phyloP scores from a whole-genome alignment of 2,888 invertebrate species.

The Dendrolimus houi region DNA sequence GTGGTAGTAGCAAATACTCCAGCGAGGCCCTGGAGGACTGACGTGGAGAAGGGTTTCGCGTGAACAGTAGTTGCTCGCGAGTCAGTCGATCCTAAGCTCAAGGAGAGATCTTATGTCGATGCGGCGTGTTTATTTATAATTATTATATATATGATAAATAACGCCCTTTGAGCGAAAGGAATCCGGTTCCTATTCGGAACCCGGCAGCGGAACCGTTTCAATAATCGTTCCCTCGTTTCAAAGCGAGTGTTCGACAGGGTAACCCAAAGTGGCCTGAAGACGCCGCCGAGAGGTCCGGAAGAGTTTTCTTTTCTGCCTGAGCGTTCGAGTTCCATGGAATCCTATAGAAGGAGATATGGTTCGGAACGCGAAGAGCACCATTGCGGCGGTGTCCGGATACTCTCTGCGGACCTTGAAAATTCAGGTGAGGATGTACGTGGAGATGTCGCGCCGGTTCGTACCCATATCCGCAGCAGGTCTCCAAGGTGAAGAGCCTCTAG shows the following conservation, averaged over 20 bases:
- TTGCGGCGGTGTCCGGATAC: conserved; percentile 37
- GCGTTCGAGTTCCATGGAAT: conserved; percentile 64
- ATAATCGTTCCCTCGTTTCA: too few relatives aligned
- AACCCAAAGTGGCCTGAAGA: too few relatives aligned
- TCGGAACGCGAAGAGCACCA: conserved; percentile 52
- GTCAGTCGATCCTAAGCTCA: conserved; percentile 62
- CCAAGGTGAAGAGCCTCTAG: conserved; percentile 83
- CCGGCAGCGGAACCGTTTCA: too few relatives aligned
- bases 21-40: conserved; percentile 78
- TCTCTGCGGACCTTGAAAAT: conserved; percentile 48
- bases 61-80: conserved; percentile 59
- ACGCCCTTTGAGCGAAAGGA: too few relatives aligned
- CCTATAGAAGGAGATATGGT: conserved; percentile 71
- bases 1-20: conserved; percentile 84
- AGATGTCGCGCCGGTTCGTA: conserved; percentile 68
- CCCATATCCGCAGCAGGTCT: conserved; percentile 86
- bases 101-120: conserved; percentile 63
- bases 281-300: conserved; percentile 66
- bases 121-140: too few relatives aligned
- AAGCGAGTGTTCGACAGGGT: too few relatives aligned
- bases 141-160: too few relatives aligned
- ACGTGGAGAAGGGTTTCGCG: conserved; percentile 73
- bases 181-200: too few relatives aligned
- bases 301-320: conserved; percentile 62
- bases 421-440: conserved; percentile 41